Conservation (phyloP, 2,113 vertebrate species). For the Aleadryas rufinucha region DNA sequence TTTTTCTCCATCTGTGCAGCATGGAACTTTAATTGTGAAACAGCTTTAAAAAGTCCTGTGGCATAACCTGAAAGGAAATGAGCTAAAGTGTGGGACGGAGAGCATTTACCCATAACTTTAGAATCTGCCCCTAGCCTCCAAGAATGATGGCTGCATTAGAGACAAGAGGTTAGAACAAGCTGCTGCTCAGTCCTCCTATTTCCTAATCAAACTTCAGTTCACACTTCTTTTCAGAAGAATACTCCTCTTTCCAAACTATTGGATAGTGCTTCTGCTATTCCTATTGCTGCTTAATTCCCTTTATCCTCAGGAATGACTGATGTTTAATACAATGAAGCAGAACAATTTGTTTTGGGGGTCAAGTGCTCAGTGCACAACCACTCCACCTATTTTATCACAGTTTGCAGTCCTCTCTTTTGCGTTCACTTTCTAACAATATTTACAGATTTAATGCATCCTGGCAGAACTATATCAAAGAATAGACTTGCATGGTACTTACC, state of each 20-base stretch:
- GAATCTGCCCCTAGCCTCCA: not conserved
- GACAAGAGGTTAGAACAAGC: not conserved
- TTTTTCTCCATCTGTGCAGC: conserved; percentile 22
- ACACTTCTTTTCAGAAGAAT: not conserved
- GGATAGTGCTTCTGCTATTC: not conserved
- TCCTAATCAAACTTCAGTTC: not conserved
- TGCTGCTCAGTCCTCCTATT: not conserved
- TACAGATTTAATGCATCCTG: not conserved
- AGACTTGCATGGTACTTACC: not conserved
- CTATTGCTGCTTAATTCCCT: not conserved
- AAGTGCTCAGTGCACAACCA: not conserved
- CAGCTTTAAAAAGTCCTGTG: not conserved
- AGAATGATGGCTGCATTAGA: not conserved
- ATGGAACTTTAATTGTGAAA: conserved; percentile 25
- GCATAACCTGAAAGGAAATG: conserved; percentile 12
- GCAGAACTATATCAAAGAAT: not conserved
- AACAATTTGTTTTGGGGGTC: not conserved
- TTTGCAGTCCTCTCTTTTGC: not conserved
- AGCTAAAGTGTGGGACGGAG: not conserved
- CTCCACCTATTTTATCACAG: not conserved
- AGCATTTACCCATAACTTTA: not conserved
- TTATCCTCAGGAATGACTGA: not conserved
- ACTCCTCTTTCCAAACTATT: not conserved
- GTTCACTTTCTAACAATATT: not conserved
- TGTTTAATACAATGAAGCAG: not conserved